Base-by-base conservation (phyloP, 1,140 invertebrate species). In the Caenorhabditis brenneri region DNA sequence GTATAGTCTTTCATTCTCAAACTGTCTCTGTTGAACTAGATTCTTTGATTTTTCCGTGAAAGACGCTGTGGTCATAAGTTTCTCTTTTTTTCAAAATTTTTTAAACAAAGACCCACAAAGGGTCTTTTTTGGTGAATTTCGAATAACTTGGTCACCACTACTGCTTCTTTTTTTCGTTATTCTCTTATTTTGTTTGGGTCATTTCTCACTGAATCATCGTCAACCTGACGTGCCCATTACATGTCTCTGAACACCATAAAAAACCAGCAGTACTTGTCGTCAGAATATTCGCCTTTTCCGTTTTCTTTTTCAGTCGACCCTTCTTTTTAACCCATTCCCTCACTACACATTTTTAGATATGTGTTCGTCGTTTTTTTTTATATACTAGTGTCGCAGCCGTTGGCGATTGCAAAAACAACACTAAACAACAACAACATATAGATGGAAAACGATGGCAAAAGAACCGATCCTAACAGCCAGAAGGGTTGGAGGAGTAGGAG, bases 331-430 rank as follows among this genome's bases (percentile, higher is more conserved):
- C 22, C 29, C n/a, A 42, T 42, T 42, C n/a, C 9, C 36, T 29
- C 53, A 7, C 33, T 15, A 74, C 36, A 74, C 65, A 22, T 42
- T 42, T 55, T 55, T 15, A 7, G 53, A 55, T n/a, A n/a, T 74
- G 33, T 74, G 65, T 74, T 74, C 65, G 65, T 42, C 65, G 31
- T 74, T 74, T 74, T 74, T 74, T 36, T n/a, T n/a, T n/a, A n/a
- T 74, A 74, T 74, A 74, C 33, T 74, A 33, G 65, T 74, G 65
- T 42, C 65, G 22, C 36, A 42, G 65, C n/a, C 33, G 65, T 27
- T n/a, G 65, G 65, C 65, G 65, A 74, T 74, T 74, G 65, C 65
- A 74, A 74, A 74, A 74, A 74, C 33, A 74, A 74, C 65, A 74
- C 65, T 19, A 74, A 74, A 74, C 58, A 65, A 65, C 58, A 74